Conservation (phyloP, 2,797 vertebrate species). For the Parambassis ranga region DNA sequence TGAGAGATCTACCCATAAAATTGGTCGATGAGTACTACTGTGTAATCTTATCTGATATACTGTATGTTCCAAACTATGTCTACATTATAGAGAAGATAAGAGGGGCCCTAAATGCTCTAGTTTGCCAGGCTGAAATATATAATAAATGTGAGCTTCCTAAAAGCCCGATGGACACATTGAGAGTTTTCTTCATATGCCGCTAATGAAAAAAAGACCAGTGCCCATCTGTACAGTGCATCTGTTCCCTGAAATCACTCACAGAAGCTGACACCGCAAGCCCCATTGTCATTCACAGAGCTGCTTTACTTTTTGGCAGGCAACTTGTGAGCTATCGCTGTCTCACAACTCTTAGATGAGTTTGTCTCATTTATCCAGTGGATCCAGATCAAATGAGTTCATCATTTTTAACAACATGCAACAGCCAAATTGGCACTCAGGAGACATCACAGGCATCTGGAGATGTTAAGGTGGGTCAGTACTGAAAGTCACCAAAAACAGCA, state of each 20-base stretch:
- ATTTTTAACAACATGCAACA: not conserved
- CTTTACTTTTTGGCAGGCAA: slow-evolving; percentile 43
- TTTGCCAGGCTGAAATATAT: slow-evolving; percentile 33
- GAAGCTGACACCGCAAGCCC: slow-evolving; percentile 34
- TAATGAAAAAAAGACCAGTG: slow-evolving; percentile 55
- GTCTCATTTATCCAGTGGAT: slow-evolving; percentile 9
- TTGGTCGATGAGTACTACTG: too few species aligned
- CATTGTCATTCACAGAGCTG: slow-evolving; percentile 31
- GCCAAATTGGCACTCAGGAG: not conserved
- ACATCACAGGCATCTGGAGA: not conserved
- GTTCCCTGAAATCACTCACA: slow-evolving; percentile 52
- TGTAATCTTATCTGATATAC: too few species aligned
- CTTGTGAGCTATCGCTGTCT: slow-evolving; percentile 12
- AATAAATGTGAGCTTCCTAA: slow-evolving; percentile 43
- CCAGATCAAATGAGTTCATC: slow-evolving; percentile 1
- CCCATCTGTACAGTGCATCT: slow-evolving; percentile 71
- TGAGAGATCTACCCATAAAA: slow-evolving; percentile 1
- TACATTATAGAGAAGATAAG: slow-evolving; percentile 17
- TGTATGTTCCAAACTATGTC: slow-evolving; percentile 16
- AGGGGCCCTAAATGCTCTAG: slow-evolving; percentile 5
- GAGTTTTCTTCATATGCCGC: slow-evolving; percentile 46
- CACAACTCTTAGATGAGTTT: slow-evolving; percentile 29
- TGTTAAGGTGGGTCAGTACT: not conserved
- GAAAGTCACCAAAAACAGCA: not conserved
- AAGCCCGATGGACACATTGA: slow-evolving; percentile 42